Percentiles rank a stretch among this genome's conserved stretches.
phyloP scores from a whole-genome alignment of 2,113 vertebrate genomes.

The Hemibagrus wyckioides region DNA sequence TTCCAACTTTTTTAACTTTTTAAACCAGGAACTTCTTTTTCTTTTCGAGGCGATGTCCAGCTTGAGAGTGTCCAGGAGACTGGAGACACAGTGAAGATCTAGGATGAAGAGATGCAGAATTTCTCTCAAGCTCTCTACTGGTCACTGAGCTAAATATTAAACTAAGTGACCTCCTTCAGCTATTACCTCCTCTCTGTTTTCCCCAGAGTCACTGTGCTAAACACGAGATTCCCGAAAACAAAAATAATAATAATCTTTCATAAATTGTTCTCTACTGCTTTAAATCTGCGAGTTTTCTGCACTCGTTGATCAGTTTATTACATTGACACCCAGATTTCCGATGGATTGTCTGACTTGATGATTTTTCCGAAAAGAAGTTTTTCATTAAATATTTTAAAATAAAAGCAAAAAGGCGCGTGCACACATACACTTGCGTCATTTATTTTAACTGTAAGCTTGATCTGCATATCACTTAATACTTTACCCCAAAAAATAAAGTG shows the following conservation, averaged over 20 bases:
- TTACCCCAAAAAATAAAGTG: background rate
- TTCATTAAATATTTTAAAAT: background rate
- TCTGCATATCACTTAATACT: background rate
- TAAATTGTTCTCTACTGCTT: background rate
- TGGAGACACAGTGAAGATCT: background rate
- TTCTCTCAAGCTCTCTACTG: background rate
- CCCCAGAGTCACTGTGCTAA: background rate
- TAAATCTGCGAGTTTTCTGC: background rate
- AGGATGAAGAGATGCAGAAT: background rate
- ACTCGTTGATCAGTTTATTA: background rate
- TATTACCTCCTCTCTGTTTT: background rate
- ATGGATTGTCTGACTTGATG: background rate
- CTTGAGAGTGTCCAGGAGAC: background rate
- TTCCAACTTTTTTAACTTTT: background rate
- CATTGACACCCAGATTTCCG: background rate
- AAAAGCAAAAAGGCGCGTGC: background rate
- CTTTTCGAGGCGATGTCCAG: background rate
- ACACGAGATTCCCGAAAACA: background rate
- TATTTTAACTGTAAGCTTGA: background rate
- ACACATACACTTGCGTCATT: background rate
- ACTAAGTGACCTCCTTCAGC: background rate
- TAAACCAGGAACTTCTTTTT: background rate
- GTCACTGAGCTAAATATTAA: background rate
- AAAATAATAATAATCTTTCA: background rate
- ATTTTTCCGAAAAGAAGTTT: background rate